Evolutionary conservation across 2,113 vertebrate genomes (phyloP).

Genomic region (Poeciliopsis occidentalis): DNA sequence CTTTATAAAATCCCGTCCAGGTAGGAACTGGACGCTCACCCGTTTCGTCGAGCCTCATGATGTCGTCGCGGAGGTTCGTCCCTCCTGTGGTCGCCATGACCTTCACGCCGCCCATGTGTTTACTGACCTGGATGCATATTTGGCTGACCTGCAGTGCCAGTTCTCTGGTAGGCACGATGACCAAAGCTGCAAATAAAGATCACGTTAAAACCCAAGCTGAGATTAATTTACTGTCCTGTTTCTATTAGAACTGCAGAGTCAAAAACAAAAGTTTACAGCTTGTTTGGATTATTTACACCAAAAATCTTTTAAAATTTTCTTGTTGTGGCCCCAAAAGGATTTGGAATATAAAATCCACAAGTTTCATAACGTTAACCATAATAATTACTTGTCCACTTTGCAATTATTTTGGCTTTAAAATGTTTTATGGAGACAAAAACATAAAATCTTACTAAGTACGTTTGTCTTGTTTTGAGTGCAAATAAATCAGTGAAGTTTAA

Average conservation of each 20-base stretch:
- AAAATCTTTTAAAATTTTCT: background rate
- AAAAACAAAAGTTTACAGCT: background rate
- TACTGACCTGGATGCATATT: slow-evolving; percentile 99
- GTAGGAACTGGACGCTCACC: slow-evolving; percentile 71
- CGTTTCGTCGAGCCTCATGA: slow-evolving; percentile 98
- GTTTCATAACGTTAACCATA: too few relatives aligned
- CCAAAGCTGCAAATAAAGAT: slow-evolving; percentile 84
- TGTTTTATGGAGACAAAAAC: too few relatives aligned
- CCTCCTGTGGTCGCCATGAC: slow-evolving; percentile 99
- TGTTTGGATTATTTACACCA: background rate
- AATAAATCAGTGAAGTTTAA: too few relatives aligned
- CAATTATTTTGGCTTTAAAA: too few relatives aligned
- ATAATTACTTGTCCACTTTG: too few relatives aligned
- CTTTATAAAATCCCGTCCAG: too few relatives aligned
- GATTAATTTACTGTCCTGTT: background rate
- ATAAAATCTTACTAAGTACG: too few relatives aligned
- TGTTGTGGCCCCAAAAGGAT: too few relatives aligned
- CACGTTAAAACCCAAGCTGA: too few relatives aligned
- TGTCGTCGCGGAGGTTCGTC: slow-evolving; percentile 98
- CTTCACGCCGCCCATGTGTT: slow-evolving; percentile 99
- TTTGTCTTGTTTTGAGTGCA: too few relatives aligned
- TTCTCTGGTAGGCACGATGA: slow-evolving; percentile 98
- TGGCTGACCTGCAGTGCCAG: slow-evolving; percentile 99
- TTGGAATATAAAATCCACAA: too few relatives aligned
- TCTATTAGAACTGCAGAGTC: background rate